Conservation (phyloP, 2,113 vertebrate species). For the Phaethon lepturus region DNA sequence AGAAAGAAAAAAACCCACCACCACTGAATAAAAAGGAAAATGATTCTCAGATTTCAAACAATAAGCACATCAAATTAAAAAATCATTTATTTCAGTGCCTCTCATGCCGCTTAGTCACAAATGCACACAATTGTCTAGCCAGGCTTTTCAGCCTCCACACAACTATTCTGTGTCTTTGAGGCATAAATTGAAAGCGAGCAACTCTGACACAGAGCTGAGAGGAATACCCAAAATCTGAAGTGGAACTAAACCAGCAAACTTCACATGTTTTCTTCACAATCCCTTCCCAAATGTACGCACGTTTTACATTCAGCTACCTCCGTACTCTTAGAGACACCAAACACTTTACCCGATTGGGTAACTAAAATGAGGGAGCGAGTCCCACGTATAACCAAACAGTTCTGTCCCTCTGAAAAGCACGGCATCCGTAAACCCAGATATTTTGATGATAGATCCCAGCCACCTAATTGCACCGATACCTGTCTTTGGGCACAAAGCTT, state of each 20-base stretch:
- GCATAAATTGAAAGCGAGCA: not conserved
- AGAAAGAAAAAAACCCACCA: not conserved
- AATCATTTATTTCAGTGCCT: conserved; percentile 23
- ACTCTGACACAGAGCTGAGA: not conserved
- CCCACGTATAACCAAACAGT: fast-evolving
- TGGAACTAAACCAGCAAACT: not conserved
- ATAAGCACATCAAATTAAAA: conserved; percentile 40
- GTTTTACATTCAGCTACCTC: not conserved
- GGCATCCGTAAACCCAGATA: not conserved
- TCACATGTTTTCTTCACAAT: fast-evolving
- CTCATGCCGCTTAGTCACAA: not conserved
- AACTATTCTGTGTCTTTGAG: not conserved
- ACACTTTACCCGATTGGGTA: not conserved
- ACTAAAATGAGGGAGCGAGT: not conserved
- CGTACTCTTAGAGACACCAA: not conserved
- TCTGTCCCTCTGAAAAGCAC: not conserved
- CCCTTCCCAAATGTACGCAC: not conserved
- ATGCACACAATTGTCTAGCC: not conserved
- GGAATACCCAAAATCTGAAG: not conserved
- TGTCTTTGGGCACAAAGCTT: not conserved
- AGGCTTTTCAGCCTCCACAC: not conserved
- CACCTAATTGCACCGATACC: not conserved
- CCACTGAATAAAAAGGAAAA: not conserved
- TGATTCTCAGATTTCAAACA: conserved; percentile 33
- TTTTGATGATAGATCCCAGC: too few species aligned